Percentiles rank a stretch among this genome's conserved stretches.
Conservation (phyloP, 2,888 invertebrate genomes). For the Andrena marginata region DNA sequence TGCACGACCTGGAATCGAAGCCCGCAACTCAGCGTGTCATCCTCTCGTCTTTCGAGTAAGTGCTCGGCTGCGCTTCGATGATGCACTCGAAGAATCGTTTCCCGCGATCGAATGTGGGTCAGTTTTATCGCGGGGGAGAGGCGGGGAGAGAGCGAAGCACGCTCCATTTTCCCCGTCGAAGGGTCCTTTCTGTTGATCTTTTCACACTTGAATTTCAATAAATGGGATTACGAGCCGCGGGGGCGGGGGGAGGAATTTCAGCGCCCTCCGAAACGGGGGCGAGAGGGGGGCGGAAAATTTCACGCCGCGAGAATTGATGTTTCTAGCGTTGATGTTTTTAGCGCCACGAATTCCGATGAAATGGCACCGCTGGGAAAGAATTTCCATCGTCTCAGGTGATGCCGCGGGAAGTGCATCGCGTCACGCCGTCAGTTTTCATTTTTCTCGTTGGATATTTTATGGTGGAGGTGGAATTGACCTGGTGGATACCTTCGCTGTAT, state of each 20-base stretch:
- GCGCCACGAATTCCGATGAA: slow-evolving; percentile 33
- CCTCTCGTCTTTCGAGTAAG: slow-evolving; percentile 63
- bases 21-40: slow-evolving; percentile 62
- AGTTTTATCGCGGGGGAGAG: slow-evolving; percentile 60
- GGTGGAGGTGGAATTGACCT: background rate
- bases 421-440: background rate
- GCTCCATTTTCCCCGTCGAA: slow-evolving; percentile 53
- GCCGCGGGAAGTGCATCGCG: background rate
- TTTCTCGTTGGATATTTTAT: background rate
- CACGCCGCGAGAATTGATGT: slow-evolving; percentile 22
- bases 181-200: slow-evolving; percentile 61
- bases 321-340: slow-evolving; percentile 32
- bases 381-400: slow-evolving; percentile 20
- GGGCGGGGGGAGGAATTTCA: slow-evolving; percentile 39
- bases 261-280: slow-evolving; percentile 14
- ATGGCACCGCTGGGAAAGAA: slow-evolving; percentile 18
- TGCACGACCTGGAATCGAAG: slow-evolving; percentile 60
- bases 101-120: slow-evolving; percentile 72
- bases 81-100: slow-evolving; percentile 72
- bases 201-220: slow-evolving; percentile 60
- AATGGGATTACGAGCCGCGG: slow-evolving; percentile 54
- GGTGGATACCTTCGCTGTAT: background rate
- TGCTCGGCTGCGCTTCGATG: slow-evolving; percentile 61
- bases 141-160: slow-evolving; percentile 1
- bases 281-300: slow-evolving; percentile 42